A percentile compares a stretch with the other conserved stretches of the same genome.
Conservation (phyloP, 2,797 vertebrate genomes). For the Acropternis orthonyx region DNA sequence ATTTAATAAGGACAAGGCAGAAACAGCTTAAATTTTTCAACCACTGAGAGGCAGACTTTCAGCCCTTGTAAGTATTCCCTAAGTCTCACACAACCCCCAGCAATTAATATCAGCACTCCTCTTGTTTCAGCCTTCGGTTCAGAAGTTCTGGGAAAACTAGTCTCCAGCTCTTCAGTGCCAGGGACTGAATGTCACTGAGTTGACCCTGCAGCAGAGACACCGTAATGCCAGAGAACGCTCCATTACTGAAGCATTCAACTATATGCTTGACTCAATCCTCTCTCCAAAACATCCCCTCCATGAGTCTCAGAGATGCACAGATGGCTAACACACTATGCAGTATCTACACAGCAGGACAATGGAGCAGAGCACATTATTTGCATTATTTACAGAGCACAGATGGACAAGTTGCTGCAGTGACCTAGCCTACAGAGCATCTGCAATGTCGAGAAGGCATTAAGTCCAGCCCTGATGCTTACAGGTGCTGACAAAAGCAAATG, state of each 20-base stretch:
- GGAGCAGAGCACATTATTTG: neutral
- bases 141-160: neutral
- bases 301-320: neutral
- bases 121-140: neutral
- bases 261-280: neutral
- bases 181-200: neutral
- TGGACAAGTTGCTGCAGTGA: slow-evolving; percentile 8
- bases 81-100: neutral
- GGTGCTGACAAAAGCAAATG: slow-evolving; percentile 10
- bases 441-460: neutral
- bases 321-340: neutral
- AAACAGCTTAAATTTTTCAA: neutral
- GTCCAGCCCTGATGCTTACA: neutral
- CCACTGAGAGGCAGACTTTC: neutral
- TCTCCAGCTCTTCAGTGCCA: neutral
- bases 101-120: neutral
- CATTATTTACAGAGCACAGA: slow-evolving; percentile 48
- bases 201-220: neutral
- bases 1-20: neutral
- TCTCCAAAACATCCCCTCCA: neutral
- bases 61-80: neutral
- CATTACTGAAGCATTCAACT: neutral
- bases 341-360: neutral
- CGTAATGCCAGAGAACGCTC: neutral
- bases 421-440: neutral